Evolutionary conservation across 2,888 invertebrate genomes (phyloP).

Genomic region (Ennomos fuscantarius): DNA sequence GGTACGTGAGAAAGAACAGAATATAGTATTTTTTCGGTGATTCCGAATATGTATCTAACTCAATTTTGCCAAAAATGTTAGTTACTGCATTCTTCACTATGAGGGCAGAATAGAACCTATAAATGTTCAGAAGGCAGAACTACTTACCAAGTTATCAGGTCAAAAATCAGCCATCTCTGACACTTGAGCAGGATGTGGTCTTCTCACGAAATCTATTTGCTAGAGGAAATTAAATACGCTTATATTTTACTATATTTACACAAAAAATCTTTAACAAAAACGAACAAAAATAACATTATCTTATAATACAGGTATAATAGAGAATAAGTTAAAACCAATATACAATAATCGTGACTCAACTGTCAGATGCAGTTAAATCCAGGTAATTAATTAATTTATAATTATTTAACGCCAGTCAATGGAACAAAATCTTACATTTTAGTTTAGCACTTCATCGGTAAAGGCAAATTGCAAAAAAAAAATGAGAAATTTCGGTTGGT

Average conservation of each 20-base stretch:
- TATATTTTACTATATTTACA: conserved; percentile 12
- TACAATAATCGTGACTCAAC: conserved; percentile 14
- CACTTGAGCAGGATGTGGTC: conserved; percentile 12
- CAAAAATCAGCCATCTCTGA: background rate
- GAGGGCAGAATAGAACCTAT: too few species aligned
- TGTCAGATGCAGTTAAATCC: conserved; percentile 11
- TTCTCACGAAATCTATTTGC: conserved; percentile 6
- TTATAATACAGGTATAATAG: conserved; percentile 1
- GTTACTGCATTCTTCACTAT: too few species aligned
- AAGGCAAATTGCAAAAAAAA: too few species aligned
- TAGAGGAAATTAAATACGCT: conserved; percentile 8
- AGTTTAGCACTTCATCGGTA: too few species aligned
- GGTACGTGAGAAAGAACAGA: too few species aligned
- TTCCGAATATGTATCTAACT: too few species aligned
- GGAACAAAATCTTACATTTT: background rate
- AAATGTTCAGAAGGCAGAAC: too few species aligned
- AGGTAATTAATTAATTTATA: conserved; percentile 17
- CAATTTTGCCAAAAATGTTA: too few species aligned
- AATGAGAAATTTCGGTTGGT: too few species aligned
- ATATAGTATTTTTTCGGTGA: too few species aligned
- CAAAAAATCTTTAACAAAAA: conserved; percentile 21
- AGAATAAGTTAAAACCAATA: conserved; percentile 1
- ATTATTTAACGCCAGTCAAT: conserved; percentile 15
- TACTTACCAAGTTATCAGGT: too few species aligned
- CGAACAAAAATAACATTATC: conserved; percentile 3